Evolutionary conservation across 2,888 invertebrate genomes (phyloP).

Genomic region (Prosapia bicincta): DNA sequence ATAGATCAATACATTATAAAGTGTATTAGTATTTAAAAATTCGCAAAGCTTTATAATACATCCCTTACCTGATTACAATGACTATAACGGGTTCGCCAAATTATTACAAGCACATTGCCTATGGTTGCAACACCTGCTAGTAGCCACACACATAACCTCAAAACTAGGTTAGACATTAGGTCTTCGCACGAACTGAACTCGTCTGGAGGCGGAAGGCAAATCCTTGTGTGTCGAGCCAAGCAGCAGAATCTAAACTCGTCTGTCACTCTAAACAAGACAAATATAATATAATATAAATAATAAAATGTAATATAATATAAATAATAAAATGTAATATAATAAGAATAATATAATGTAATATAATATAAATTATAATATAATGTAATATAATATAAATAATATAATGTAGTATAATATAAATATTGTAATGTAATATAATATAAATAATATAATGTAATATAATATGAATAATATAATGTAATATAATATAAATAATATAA

Average conservation of each 20-base stretch:
- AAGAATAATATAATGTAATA: too few species aligned
- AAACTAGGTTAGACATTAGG: slow-evolving; percentile 47
- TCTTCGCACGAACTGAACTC: slow-evolving; percentile 48
- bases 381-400: too few species aligned
- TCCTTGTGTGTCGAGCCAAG: slow-evolving; percentile 40
- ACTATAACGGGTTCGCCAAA: slow-evolving; percentile 45
- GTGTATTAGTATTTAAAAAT: too few species aligned
- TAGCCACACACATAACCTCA: slow-evolving; percentile 46
- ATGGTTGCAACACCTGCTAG: slow-evolving; percentile 44
- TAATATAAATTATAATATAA: too few species aligned
- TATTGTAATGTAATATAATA: too few species aligned
- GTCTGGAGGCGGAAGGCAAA: slow-evolving; percentile 44
- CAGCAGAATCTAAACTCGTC: slow-evolving; percentile 44
- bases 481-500: too few species aligned
- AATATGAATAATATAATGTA: too few species aligned
- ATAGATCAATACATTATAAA: too few species aligned
- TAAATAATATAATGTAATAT: too few species aligned
- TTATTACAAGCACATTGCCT: slow-evolving; percentile 45
- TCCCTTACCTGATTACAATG: slow-evolving; percentile 47
- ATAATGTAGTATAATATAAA: too few species aligned
- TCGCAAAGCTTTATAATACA: too few species aligned
- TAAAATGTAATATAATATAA: not conserved
- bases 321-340: too few species aligned
- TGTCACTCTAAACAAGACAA: slow-evolving; percentile 37
- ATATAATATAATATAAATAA: not conserved